phyloP scores from a whole-genome alignment of 2,113 vertebrate genomes.

The Ursus arctos region DNA sequence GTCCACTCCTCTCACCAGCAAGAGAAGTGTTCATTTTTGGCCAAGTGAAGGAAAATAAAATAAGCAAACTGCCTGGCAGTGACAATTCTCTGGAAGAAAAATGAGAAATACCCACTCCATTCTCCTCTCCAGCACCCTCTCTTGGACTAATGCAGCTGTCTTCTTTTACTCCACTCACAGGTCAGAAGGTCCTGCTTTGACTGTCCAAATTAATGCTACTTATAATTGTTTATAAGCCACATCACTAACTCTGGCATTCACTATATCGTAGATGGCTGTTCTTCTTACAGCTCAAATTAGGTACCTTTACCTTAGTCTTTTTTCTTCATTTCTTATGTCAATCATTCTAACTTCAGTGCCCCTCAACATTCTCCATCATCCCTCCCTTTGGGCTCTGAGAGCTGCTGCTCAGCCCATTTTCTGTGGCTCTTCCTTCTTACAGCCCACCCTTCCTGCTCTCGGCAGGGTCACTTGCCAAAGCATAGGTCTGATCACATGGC shows the following conservation, averaged over 20 bases:
- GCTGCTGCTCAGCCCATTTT: not conserved
- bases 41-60: not conserved
- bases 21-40: not conserved
- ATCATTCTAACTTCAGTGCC: not conserved
- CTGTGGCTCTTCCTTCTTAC: not conserved
- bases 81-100: not conserved
- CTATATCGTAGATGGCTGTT: not conserved
- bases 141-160: not conserved
- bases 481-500: not conserved
- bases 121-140: not conserved
- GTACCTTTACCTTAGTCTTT: not conserved
- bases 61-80: not conserved
- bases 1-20: not conserved
- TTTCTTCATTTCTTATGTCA: not conserved
- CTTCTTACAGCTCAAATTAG: not conserved
- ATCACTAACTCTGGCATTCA: not conserved
- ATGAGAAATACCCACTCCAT: not conserved
- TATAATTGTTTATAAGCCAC: not conserved
- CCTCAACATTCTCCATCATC: not conserved
- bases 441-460: not conserved
- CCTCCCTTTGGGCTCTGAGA: not conserved
- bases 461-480: not conserved
- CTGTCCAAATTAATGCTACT: not conserved
- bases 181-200: not conserved
- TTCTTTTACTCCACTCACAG: not conserved